A percentile compares a stretch with the other conserved stretches of the same genome.
These are phyloP conservation scores for Ephialtes manifestator DNA, from an alignment of 2,888 invertebrate genomes.

Conservation along the genomic window DNA sequence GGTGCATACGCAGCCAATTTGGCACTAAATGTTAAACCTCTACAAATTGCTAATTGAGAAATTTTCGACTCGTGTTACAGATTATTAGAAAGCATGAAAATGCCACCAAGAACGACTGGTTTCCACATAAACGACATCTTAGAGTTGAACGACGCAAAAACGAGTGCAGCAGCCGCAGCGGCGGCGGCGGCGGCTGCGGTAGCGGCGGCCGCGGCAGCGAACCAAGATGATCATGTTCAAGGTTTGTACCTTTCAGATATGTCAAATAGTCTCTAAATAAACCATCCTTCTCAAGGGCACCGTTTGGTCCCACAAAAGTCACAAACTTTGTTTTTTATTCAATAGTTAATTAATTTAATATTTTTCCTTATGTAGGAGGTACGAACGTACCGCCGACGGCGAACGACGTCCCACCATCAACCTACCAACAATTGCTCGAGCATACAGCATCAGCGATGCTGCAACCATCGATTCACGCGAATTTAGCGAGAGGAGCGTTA, in stretches of 20 bases:
- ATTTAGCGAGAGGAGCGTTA: constrained; percentile 79
- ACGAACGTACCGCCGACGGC: constrained; percentile 81
- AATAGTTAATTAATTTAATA: background rate
- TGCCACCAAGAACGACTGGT: constrained; percentile 92
- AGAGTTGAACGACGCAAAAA: constrained; percentile 92
- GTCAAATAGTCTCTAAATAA: constrained; percentile 28
- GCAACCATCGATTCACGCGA: constrained; percentile 81
- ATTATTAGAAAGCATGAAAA: constrained; percentile 93
- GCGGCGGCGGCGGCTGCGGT: constrained; percentile 65
- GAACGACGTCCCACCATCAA: constrained; percentile 80
- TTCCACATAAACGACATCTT: constrained; percentile 98
- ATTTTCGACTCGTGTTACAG: constrained; percentile 87
- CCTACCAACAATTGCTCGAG: constrained; percentile 84
- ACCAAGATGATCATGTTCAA: constrained; percentile 82
- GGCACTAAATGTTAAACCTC: background rate
- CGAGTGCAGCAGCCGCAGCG: constrained; percentile 64
- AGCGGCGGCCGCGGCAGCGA: constrained; percentile 70
- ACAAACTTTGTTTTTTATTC: background rate
- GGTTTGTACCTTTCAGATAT: constrained; percentile 72
- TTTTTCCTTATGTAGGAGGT: constrained; percentile 71
- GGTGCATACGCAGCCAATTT: background rate
- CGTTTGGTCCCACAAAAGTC: background rate
- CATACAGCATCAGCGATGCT: constrained; percentile 83
- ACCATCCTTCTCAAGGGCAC: background rate
- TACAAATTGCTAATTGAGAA: background rate